These are phyloP conservation scores for Anabas testudineus DNA, from an alignment of 2,797 vertebrate genomes.

Conservation along the genomic window DNA sequence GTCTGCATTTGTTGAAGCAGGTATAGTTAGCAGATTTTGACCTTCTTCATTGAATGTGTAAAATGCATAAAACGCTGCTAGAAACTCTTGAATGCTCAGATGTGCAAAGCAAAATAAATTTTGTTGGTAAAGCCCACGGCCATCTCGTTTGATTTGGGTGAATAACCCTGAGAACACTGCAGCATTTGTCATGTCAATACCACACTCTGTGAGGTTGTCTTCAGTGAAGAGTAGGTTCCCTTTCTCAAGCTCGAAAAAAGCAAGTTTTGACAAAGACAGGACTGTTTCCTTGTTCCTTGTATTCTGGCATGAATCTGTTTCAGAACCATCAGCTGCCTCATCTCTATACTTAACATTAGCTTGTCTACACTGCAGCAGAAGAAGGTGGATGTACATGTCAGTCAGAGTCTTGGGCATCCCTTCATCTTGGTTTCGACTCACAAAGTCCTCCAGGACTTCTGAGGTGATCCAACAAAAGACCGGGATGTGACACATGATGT, in stretches of 20 bases:
- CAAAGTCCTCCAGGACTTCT: slow-evolving; percentile 53
- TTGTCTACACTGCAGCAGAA: slow-evolving; percentile 53
- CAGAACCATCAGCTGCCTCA: background rate
- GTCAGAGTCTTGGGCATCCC: slow-evolving; percentile 56
- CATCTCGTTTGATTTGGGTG: slow-evolving; percentile 42
- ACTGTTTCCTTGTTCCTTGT: slow-evolving; percentile 40
- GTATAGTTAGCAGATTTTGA: slow-evolving; percentile 19
- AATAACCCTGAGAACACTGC: slow-evolving; percentile 60
- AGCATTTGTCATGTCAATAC: slow-evolving; percentile 21
- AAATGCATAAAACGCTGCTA: slow-evolving; percentile 54
- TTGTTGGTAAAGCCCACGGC: accelerated
- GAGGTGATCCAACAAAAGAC: slow-evolving; percentile 66
- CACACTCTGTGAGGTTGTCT: background rate
- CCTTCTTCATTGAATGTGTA: background rate
- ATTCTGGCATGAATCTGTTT: slow-evolving; percentile 34
- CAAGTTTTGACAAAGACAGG: slow-evolving; percentile 46
- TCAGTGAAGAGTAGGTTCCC: slow-evolving; percentile 40
- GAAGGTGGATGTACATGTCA: slow-evolving; percentile 56
- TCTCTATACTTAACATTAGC: slow-evolving; percentile 39
- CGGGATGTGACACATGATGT: slow-evolving; percentile 64
- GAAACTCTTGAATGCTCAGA: slow-evolving; percentile 63
- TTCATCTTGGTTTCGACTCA: background rate
- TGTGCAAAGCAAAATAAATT: slow-evolving; percentile 55
- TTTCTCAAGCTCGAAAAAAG: slow-evolving; percentile 34
- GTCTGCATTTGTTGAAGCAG: background rate